Base-by-base conservation (phyloP, 2,888 invertebrate species). In the Leuctra nigra region DNA sequence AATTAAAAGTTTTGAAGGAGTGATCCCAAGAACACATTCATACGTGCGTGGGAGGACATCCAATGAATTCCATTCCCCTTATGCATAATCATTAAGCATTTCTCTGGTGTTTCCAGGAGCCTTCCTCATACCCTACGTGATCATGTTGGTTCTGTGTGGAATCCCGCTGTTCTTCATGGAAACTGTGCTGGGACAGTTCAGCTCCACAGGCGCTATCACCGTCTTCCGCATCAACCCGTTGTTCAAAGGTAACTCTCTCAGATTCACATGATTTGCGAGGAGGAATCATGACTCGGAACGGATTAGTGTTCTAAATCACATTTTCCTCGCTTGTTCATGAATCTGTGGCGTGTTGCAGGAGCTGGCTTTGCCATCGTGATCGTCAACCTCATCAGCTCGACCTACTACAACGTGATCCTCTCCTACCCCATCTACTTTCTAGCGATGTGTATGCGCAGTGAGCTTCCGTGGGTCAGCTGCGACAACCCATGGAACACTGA, bases 81-180 rank as follows among this genome's bases (percentile, higher is more conserved):
- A n/a, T n/a, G n/a, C n/a, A n/a, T n/a, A n/a, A n/a, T n/a, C n/a
- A n/a, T n/a, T n/a, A n/a, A n/a, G n/a, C n/a, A n/a, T n/a, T n/a
- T n/a, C n/a, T n/a, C n/a, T n/a, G n/a, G n/a, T n/a, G n/a, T n/a
- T 44, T 44, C n/a, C 44, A 91, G 88, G 91, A 59, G 93, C 92
- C 3, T 94, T 94, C 70, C 75, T 94, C 41, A 81, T 94, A 24
- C 92, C 93, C 2, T 94, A 93, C 70, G 74, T 90, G 46, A 69
- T 91, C 59, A 91, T 92, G 71, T 73, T 92, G 48, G 70, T 89
- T 38, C 72, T 89, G 54, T 91, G 90, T 65, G 93, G 92, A 2
- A 85, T 92, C 57, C 93, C 93, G 0, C 75, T 93, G 61, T 92
- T 92, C 68, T 90, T 91, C 68, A 76, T 94, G 79, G 93, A 94